A percentile compares a stretch with the other conserved stretches of the same genome.
Conservation (phyloP, 1,140 invertebrate species). For the Diplogasteroides magnus region DNA sequence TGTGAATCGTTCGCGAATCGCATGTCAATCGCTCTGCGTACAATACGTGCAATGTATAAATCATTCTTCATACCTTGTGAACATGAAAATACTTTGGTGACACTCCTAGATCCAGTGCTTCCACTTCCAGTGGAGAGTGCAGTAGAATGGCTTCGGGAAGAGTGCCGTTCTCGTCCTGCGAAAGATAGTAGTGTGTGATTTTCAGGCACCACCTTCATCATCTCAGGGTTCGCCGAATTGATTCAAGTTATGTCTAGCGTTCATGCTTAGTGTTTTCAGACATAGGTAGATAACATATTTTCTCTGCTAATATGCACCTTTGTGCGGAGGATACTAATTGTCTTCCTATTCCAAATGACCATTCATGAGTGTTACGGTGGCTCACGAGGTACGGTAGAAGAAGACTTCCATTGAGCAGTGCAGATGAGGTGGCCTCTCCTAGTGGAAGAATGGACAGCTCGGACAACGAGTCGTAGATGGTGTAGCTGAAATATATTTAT, state of each 20-base stretch:
- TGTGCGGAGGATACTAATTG: not conserved
- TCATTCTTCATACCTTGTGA: no score
- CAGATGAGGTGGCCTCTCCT: not conserved
- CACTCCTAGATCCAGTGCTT: not conserved
- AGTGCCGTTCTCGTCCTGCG: not conserved
- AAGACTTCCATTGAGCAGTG: not conserved
- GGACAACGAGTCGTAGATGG: not conserved
- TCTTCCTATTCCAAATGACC: no score
- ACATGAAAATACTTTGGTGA: not conserved
- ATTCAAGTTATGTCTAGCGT: no score
- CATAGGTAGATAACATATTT: not conserved
- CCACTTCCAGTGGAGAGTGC: not conserved
- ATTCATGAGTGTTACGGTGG: no score
- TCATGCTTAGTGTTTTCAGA: not conserved
- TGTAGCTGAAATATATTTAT: not conserved
- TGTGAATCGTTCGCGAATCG: no score
- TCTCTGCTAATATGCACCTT: not conserved
- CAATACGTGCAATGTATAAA: no score
- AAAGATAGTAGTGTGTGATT: no score
- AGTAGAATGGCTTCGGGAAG: not conserved
- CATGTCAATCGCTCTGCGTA: no score
- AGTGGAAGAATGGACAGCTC: not conserved
- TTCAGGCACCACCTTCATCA: no score
- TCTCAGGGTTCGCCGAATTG: no score
- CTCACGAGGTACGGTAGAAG: not conserved